Base-by-base conservation (phyloP, 2,888 invertebrate genomes). In the Lepidocyrtinus sp. region DNA sequence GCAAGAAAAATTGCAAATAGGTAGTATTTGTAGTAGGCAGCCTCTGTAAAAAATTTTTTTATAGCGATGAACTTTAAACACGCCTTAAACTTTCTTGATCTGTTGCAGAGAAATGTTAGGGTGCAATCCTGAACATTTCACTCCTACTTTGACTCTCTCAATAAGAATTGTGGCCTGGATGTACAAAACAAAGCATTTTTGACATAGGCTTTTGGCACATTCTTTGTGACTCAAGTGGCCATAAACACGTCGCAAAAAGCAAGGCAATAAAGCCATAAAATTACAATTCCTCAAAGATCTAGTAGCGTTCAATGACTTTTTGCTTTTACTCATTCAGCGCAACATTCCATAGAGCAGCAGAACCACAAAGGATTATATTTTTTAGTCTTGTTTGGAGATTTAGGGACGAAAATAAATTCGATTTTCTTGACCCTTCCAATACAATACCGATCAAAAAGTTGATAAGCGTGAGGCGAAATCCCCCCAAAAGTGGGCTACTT, bases 201-300 rank as follows among this genome's bases (percentile, higher is more conserved):
- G 36, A 7, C 36, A 7, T 36, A 7, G 5, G 5, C 55, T n/a
- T 55, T 55, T n/a, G 17, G n/a, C 17, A 55, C 55, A 5, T 55
- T 55, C 55, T 12, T 55, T 5, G 17, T 55, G 17, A 17, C 55
- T 12, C n/a, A 55, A 55, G 55, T 55, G 7, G 17, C 9, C n/a
- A 55, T 55, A n/a, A 55, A 55, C 55, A n/a, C 2, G 55, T 55
- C 17, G 17, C 55, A n/a, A 55, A 55, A 36, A 55, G 55, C 55
- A n/a, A 12, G 55, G 55, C 55, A 55, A 55, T 55, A 7, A 55
- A 55, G 55, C 55, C 55, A 55, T 55, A 12, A 55, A 55, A 2
- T 55, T 12, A 36, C 36, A 55, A 55, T 55, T 5, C 55, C 55
- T 55, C 55, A n/a, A n/a, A n/a, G n/a, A n/a, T n/a, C n/a, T n/a